Evolutionary conservation across 2,888 invertebrate genomes (phyloP).

Genomic region (Conomelus anceps): DNA sequence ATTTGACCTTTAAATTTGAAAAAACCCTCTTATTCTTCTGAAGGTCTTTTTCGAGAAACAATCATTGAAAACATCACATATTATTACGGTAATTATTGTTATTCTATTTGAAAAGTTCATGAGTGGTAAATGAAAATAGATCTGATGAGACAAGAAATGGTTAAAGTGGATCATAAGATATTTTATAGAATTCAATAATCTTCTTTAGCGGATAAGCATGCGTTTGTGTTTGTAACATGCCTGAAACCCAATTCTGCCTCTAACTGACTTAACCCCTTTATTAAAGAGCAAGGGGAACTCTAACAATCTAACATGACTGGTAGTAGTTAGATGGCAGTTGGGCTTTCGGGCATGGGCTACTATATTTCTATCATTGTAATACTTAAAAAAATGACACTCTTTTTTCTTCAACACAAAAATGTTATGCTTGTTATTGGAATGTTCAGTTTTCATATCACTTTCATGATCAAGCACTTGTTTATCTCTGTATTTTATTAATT

Average conservation of each 20-base stretch:
- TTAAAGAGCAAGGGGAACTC: neutral
- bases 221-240: constrained; percentile 11
- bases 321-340: constrained; percentile 14
- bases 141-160: neutral
- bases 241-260: constrained; percentile 9
- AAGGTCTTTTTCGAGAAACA: too few relatives aligned
- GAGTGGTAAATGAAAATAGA: neutral
- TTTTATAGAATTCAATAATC: neutral
- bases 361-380: neutral
- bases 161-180: neutral
- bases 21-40: too few relatives aligned
- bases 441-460: neutral
- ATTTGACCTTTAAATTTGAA: too few relatives aligned
- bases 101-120: too few relatives aligned
- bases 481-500: neutral
- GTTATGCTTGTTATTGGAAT: neutral
- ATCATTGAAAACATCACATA: too few relatives aligned
- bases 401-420: neutral
- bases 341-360: constrained; percentile 7
- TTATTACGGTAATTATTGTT: too few relatives aligned
- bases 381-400: too few relatives aligned
- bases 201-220: neutral
- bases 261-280: constrained; percentile 3
- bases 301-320: constrained; percentile 4
- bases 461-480: neutral